Evolutionary conservation across 2,888 invertebrate genomes (phyloP).

Genomic region (Meloe dianella): DNA sequence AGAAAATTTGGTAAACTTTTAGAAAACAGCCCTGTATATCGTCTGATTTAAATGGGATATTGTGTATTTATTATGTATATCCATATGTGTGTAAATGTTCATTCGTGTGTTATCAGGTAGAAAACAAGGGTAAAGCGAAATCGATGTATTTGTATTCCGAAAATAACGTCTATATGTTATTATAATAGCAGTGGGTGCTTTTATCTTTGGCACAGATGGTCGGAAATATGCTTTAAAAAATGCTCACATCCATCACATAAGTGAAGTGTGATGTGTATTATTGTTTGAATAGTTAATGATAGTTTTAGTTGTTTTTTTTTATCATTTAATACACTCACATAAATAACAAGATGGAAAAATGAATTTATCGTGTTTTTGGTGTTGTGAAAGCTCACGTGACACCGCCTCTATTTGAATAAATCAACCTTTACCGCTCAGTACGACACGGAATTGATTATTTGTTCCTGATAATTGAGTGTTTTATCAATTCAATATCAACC

Average conservation of each 20-base stretch:
- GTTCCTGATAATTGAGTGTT: slow-evolving; percentile 1
- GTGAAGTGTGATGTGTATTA: slow-evolving; percentile 17
- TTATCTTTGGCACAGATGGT: slow-evolving; percentile 28
- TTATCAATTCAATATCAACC: not conserved
- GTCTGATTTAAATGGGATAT: not conserved
- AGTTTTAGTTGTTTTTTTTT: slow-evolving; percentile 25
- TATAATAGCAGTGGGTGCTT: slow-evolving; percentile 12
- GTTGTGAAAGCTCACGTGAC: not conserved
- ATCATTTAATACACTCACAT: slow-evolving; percentile 27
- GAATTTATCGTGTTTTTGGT: too few relatives aligned
- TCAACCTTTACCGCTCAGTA: not conserved
- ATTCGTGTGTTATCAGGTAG: slow-evolving; percentile 31
- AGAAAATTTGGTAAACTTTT: too few relatives aligned
- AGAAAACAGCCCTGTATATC: too few relatives aligned
- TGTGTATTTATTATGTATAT: not conserved
- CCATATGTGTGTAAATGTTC: slow-evolving; percentile 13
- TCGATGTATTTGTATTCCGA: slow-evolving; percentile 19
- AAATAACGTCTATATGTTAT: slow-evolving; percentile 27
- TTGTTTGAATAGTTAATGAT: slow-evolving; percentile 31
- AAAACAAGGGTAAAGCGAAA: slow-evolving; percentile 26
- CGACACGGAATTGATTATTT: not conserved
- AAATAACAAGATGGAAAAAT: not conserved
- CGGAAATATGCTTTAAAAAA: slow-evolving; percentile 32
- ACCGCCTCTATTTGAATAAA: not conserved
- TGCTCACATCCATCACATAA: slow-evolving; percentile 25